phyloP scores from a whole-genome alignment of 2,888 invertebrate genomes.

The Charanyca ferruginea region DNA sequence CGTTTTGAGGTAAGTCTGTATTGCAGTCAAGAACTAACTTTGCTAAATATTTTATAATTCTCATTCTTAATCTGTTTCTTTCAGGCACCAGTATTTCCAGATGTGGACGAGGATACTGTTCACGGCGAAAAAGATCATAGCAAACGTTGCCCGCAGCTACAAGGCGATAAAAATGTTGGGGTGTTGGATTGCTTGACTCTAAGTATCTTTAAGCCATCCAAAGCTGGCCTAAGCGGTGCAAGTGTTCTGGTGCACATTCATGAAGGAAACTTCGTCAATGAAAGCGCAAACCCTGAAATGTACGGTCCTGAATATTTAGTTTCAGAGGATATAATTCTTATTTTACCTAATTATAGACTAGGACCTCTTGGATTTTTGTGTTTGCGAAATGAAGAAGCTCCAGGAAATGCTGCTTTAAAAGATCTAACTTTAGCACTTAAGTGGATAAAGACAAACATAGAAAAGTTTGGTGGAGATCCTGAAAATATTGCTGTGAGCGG shows the following conservation, averaged over 20 bases:
- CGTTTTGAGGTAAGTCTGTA: conserved; percentile 76
- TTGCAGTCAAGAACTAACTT: neutral
- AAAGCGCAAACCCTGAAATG: conserved; percentile 78
- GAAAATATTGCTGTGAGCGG: conserved; percentile 82
- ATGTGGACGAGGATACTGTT: conserved; percentile 59
- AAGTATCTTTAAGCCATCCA: conserved; percentile 78
- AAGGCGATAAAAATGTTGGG: conserved; percentile 67
- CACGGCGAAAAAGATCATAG: conserved; percentile 69
- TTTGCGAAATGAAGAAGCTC: conserved; percentile 74
- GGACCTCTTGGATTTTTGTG: conserved; percentile 85
- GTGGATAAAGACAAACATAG: conserved; percentile 81
- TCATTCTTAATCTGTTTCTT: conserved; percentile 36
- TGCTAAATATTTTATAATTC: neutral
- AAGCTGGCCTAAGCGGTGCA: conserved; percentile 60
- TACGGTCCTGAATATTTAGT: conserved; percentile 83
- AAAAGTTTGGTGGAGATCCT: conserved; percentile 81
- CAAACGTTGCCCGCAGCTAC: conserved; percentile 78
- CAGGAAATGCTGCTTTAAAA: conserved; percentile 85
- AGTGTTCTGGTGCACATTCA: conserved; percentile 84
- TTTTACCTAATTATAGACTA: conserved; percentile 84
- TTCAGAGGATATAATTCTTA: conserved; percentile 74
- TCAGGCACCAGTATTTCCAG: conserved; percentile 73
- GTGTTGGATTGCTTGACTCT: conserved; percentile 80
- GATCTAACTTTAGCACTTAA: conserved; percentile 80
- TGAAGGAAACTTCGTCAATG: conserved; percentile 77